phyloP scores from a whole-genome alignment of 2,888 invertebrate species.

The Pollenia griseotomentosa region DNA sequence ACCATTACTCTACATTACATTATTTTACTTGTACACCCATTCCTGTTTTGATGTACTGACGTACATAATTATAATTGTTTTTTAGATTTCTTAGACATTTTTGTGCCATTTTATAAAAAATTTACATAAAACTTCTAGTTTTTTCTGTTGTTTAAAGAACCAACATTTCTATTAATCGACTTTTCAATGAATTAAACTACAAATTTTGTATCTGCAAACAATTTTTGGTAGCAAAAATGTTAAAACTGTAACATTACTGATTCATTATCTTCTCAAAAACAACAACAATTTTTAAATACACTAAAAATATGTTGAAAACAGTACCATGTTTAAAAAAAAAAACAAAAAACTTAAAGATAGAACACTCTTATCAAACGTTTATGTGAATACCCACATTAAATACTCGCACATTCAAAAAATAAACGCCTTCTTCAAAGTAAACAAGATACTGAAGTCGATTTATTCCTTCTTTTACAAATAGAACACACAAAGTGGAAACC shows the following conservation, averaged over 20 bases:
- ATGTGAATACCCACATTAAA: conserved; percentile 20
- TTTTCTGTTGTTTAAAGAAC: no score
- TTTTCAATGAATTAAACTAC: no score
- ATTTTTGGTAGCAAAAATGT: conserved; percentile 57
- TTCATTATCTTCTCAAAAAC: conserved; percentile 8
- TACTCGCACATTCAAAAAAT: conserved; percentile 18
- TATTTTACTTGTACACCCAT: no score
- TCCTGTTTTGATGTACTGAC: no score
- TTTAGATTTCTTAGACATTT: no score
- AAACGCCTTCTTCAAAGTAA: conserved; percentile 52
- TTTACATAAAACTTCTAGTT: no score
- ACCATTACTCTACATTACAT: no score
- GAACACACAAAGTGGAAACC: conserved; percentile 24
- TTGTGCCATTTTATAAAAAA: no score
- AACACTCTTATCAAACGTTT: conserved; percentile 50
- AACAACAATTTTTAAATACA: background rate
- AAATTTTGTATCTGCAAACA: no score
- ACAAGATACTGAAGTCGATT: conserved; percentile 17
- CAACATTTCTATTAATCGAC: no score
- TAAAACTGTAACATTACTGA: conserved; percentile 47
- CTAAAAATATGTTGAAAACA: background rate
- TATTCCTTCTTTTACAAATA: background rate
- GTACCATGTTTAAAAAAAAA: background rate
- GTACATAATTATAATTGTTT: no score
- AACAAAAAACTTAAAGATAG: conserved; percentile 9